A percentile compares a stretch with the other conserved stretches of the same genome.
These are phyloP conservation scores for Crotophaga sulcirostris DNA, from an alignment of 2,113 vertebrate genomes.

Conservation along the genomic window DNA sequence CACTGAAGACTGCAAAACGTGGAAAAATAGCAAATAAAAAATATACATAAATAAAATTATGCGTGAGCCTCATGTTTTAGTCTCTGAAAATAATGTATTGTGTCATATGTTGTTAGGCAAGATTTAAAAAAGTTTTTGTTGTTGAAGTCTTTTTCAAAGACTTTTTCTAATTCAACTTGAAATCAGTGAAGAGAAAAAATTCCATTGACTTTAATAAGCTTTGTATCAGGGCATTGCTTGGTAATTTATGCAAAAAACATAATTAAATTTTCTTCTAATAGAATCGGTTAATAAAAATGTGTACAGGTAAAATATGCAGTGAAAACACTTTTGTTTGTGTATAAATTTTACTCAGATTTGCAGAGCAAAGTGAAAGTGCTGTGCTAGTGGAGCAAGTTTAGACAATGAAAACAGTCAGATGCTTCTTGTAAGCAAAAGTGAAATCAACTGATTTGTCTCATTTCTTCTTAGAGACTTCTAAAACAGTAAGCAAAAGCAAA, in stretches of 20 bases:
- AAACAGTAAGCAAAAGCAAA: not conserved
- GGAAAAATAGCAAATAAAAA: not conserved
- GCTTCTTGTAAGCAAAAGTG: not conserved
- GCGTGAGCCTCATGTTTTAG: not conserved
- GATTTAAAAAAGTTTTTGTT: not conserved
- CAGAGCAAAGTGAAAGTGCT: not conserved
- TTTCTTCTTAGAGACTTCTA: not conserved
- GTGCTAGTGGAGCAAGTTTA: not conserved
- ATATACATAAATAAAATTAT: not conserved
- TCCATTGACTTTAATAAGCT: not conserved
- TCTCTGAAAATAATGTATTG: not conserved
- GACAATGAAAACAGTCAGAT: not conserved
- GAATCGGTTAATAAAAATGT: not conserved
- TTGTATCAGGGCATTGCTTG: not conserved
- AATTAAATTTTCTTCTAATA: not conserved
- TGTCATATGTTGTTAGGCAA: not conserved
- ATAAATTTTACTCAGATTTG: not conserved
- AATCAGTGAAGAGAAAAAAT: slow-evolving; percentile 18
- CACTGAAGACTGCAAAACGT: not conserved
- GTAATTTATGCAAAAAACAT: not conserved
- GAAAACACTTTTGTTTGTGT: not conserved
- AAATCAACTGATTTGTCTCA: slow-evolving; percentile 1
- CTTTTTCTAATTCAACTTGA: slow-evolving; percentile 16
- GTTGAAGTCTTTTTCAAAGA: not conserved
- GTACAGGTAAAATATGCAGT: not conserved